Evolutionary conservation across 1,140 invertebrate species (phyloP), one percentile per base, ranked within the genome.

Genomic region (Neodiprion pinetum): DNA sequence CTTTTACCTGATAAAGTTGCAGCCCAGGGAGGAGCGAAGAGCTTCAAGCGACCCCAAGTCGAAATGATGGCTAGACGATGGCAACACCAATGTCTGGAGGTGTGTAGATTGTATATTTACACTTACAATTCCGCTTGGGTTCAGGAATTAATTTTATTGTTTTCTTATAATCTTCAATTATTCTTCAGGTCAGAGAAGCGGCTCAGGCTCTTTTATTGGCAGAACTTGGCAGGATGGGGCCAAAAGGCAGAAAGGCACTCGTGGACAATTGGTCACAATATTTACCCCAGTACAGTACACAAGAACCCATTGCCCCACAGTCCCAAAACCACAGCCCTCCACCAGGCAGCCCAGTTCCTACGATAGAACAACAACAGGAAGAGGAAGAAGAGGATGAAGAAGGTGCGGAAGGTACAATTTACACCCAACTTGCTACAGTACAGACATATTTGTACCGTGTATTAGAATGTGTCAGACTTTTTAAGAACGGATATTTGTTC

Each of bases 31-130:
- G 95, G 96, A 28, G 92, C 93, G 0, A 93, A 94, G 77, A 92
- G 92, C 72, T 99, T 97, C 84, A 97, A 98, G 84, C 91, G 96
- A 23, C 97, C 97, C 0, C 95, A 97, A 87, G 95, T 99, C 0
- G 98, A 99, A 87, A 97, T 99, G 93, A 92, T 99, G 90, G 98
- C 98, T 10, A 92, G 97, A 40, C 91, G 97, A 67, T 99, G 98
- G 98, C 98, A 99, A 87, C 98, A 99, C 89, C 95, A 98, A 77
- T 99, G 98, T 88, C 91, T 99, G 9, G 98, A 99, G 90, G 96
- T 97, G 68, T 75, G 77, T 50, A 71, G 48, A 67, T 48, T 28
- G 17, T 21, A 21, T 21, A 21, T 75, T 74, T 69, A 49, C 28
- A 68, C 9, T 49, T n/a, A 73, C n/a, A 28, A 47, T 67, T 67